phyloP scores from a whole-genome alignment of 2,888 invertebrate species.

The Scaptomyza tumidula region DNA sequence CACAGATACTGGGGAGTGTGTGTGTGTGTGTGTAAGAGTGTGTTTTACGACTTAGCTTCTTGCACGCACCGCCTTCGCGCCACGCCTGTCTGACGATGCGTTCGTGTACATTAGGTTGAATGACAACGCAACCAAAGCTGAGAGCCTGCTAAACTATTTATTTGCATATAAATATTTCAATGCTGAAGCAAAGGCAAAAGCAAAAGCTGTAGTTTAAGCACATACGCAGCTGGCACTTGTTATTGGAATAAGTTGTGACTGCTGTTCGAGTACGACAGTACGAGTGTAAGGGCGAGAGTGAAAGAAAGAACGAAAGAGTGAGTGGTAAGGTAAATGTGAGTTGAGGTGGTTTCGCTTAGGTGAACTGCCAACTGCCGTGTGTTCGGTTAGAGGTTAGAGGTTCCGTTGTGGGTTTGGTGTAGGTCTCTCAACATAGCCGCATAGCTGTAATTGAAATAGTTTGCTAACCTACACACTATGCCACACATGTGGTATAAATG shows the following conservation, averaged over 20 bases:
- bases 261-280: conserved; percentile 9
- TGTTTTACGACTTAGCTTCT: conserved; percentile 58
- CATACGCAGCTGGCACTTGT: conserved; percentile 38
- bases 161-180: conserved; percentile 79
- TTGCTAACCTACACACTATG: conserved; percentile 47
- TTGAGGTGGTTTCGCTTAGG: conserved; percentile 19
- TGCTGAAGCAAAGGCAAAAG: conserved; percentile 32
- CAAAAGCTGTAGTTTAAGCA: conserved; percentile 18
- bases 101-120: conserved; percentile 39
- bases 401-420: neutral
- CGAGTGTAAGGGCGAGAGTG: neutral
- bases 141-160: conserved; percentile 77
- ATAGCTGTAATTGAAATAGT: conserved; percentile 76
- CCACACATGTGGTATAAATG: conserved; percentile 33
- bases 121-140: conserved; percentile 64
- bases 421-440: conserved; percentile 17
- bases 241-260: conserved; percentile 42
- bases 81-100: conserved; percentile 3
- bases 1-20: neutral
- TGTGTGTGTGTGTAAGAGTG: conserved; percentile 30
- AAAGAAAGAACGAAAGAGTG: neutral
- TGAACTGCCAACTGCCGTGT: conserved; percentile 32
- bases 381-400: conserved; percentile 1
- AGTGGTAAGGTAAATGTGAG: neutral
- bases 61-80: conserved; percentile 32